Evolutionary conservation across 2,888 invertebrate species (phyloP), one percentile per base, ranked within the genome.

Genomic region (Hydraecia micacea): DNA sequence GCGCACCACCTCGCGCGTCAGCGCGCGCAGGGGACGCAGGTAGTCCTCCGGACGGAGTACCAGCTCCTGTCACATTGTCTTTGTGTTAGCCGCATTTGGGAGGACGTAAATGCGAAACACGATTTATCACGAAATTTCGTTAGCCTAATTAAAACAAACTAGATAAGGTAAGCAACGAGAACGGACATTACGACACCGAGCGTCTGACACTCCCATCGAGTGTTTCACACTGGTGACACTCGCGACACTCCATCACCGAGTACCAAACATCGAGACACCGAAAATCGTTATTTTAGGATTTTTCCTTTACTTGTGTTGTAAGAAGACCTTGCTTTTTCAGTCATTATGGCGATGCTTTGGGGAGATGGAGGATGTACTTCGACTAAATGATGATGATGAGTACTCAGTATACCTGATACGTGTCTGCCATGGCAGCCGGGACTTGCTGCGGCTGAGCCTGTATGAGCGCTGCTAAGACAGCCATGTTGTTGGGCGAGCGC

Each of bases 401-500:
- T 60, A 60, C 28, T 28, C 11, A n/a, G 42, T 67, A 9, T 28
- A 97, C 97, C 96, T 97, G 96, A 90, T 98, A 99, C 36, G 99
- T 98, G 92, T 98, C 98, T 1, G 98, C 99, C 91, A 99, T 97
- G 85, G 98, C 97, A 73, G 97, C 98, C 0, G 99, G 98, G 71
- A 99, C 98, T 66, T 97, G 97, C 87, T 98, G 98, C 7, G 99
- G 98, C 81, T 98, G 97, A 42, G 98, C 98, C 94, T 98, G 98
- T 92, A 99, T 98, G 95, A 99, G 98, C 18, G 98, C 98, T 4
- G 98, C 98, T 28, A 99, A 97, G 94, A 99, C 98, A 21, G 98
- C 98, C 98, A 99, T 98, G 95, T 99, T 99, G 97, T 99, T 99
- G 0, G 99, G 98, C 95, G 99, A 99, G 80, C 99, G 97, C 49